These are phyloP conservation scores for Spilosoma lubricipeda DNA, from an alignment of 2,888 invertebrate genomes.

Conservation along the genomic window DNA sequence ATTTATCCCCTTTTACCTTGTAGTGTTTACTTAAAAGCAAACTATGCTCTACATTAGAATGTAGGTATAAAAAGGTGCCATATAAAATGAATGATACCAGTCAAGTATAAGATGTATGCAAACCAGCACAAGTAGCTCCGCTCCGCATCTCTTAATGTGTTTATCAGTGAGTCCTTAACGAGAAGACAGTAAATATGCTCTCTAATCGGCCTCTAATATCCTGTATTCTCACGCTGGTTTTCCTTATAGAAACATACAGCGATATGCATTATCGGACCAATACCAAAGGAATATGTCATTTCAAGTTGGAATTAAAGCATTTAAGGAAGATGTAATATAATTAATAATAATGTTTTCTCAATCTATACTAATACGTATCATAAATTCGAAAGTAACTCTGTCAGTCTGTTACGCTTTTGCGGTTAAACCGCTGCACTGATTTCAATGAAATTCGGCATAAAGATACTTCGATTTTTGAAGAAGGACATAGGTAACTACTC, in stretches of 20 bases:
- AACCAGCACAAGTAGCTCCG: not conserved
- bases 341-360: no score
- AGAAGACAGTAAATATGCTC: slow-evolving; percentile 17
- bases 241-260: slow-evolving; percentile 3
- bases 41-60: not conserved
- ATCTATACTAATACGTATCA: no score
- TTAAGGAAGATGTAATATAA: not conserved
- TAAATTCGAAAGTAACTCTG: no score
- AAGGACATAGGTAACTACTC: no score
- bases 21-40: not conserved
- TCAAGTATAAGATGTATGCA: not conserved
- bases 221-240: slow-evolving; percentile 13
- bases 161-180: slow-evolving; percentile 34
- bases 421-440: no score
- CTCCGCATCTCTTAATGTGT: slow-evolving; percentile 22
- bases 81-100: no score
- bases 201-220: not conserved
- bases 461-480: no score
- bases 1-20: not conserved
- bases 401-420: no score
- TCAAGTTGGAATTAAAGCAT: not conserved
- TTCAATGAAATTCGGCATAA: no score
- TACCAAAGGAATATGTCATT: not conserved
- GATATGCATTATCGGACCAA: not conserved
- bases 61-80: no score